A percentile compares a stretch with the other conserved stretches of the same genome.
These are phyloP conservation scores for Lerema accius DNA, from an alignment of 1,140 invertebrate species.

Conservation along the genomic window DNA sequence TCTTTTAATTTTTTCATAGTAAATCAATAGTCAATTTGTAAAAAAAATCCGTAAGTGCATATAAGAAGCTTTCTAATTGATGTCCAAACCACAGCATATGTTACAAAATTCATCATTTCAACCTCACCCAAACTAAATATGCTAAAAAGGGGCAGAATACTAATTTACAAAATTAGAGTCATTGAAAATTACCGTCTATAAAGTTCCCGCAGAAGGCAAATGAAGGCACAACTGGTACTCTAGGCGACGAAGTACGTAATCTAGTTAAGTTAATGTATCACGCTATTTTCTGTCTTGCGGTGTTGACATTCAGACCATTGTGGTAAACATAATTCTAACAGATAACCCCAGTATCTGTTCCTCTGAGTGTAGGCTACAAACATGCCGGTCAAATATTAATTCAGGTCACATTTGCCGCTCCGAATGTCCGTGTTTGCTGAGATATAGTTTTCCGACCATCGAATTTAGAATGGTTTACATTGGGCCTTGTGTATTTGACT, in stretches of 20 bases:
- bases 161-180: constrained; percentile 58
- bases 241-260: constrained; percentile 27
- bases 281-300: constrained; percentile 31
- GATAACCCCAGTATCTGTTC: constrained; percentile 27
- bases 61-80: too few relatives aligned
- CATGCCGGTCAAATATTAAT: constrained; percentile 72
- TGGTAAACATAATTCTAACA: constrained; percentile 33
- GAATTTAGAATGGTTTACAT: constrained; percentile 75
- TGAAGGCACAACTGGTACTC: constrained; percentile 50
- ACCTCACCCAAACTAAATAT: constrained; percentile 45
- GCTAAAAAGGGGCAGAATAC: constrained; percentile 47
- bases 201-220: constrained; percentile 49
- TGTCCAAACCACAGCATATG: too few relatives aligned
- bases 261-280: constrained; percentile 22
- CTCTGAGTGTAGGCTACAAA: constrained; percentile 47
- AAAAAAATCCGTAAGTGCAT: too few relatives aligned
- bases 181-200: constrained; percentile 57
- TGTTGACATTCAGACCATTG: constrained; percentile 31
- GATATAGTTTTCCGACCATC: constrained; percentile 74
- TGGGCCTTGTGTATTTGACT: constrained; percentile 67
- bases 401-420: constrained; percentile 72
- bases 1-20: too few relatives aligned
- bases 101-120: constrained; percentile 34
- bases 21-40: too few relatives aligned
- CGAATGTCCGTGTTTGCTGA: constrained; percentile 67